Evolutionary conservation across 2,113 vertebrate species (phyloP).

Genomic region (Carlito syrichta): DNA sequence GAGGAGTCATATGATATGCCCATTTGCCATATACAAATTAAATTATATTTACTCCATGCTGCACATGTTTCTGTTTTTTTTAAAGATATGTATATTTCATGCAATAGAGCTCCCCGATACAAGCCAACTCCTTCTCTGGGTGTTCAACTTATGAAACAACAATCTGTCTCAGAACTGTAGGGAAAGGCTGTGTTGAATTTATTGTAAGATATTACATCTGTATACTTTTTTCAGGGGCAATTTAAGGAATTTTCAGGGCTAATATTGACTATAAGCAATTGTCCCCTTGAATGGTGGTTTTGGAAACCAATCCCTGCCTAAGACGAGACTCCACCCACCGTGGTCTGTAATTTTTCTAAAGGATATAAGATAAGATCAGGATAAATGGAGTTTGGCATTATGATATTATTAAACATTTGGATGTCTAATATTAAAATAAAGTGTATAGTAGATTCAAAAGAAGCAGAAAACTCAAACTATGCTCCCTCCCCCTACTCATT

Average conservation of each 20-base stretch:
- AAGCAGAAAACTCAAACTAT: neutral
- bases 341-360: neutral
- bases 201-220: neutral
- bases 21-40: conserved; percentile 8
- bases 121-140: neutral
- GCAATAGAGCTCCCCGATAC: neutral
- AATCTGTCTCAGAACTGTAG: neutral
- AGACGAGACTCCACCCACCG: neutral
- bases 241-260: neutral
- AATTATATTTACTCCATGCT: neutral
- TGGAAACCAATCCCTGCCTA: neutral
- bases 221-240: neutral
- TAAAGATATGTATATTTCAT: neutral
- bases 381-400: neutral
- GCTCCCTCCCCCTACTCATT: neutral
- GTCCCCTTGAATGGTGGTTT: neutral
- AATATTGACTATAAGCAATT: conserved; percentile 8
- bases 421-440: neutral
- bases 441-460: neutral
- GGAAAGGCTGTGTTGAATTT: neutral
- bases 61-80: neutral
- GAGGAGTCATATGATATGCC: neutral
- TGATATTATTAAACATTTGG: neutral
- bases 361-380: neutral
- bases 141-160: neutral